Base-by-base conservation (phyloP, 2,888 invertebrate genomes). In the Drosophila aldrichi region DNA sequence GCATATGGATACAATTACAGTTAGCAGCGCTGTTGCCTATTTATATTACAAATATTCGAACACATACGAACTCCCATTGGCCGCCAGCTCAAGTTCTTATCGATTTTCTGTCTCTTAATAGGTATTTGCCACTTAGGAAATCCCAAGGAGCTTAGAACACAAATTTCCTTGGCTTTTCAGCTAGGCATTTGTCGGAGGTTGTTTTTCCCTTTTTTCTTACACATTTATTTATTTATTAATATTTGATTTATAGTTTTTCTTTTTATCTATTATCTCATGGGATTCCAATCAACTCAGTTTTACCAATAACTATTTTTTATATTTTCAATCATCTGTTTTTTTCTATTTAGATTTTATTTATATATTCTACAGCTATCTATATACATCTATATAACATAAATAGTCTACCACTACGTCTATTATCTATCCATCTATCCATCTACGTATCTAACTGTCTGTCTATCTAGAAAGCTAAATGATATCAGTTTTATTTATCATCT, bases 1-100 rank as follows among this genome's bases (percentile, higher is more conserved):
- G 59, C 58, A 49, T 46, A 64, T 77, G 80, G 85, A 82, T 86
- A 86, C 80, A 82, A 82, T 86, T 86, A 84, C 89, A 85, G 79
- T 82, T 89, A 86, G 38, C 54, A 32, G 1, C 16, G 40, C 14
- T 25, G 12, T 54, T 54, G 40, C 12, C 54, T 25, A 38, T 22
- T 36, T 22, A 52, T 38, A n/a, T n/a, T n/a, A 22, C 38, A 9
- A 36, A n/a, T 9, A 22, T 52, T 52, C 9, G 52, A 29, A 32
- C 29, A 49, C 4, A 22, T 52, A 22, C 52, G 22, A 22, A 16
- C 49, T 49, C 22, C 52, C 52, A 52, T 38, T 52, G 36, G 52
- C n/a, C n/a, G n/a, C 5, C 38, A 18, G 49, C 32, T 18, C 18
- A 32, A 22, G 32, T 9, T 36, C 36, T 36, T 52, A 52, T 52